Evolutionary conservation across 1,140 invertebrate genomes (phyloP).

Genomic region (Melitaea cinxia): DNA sequence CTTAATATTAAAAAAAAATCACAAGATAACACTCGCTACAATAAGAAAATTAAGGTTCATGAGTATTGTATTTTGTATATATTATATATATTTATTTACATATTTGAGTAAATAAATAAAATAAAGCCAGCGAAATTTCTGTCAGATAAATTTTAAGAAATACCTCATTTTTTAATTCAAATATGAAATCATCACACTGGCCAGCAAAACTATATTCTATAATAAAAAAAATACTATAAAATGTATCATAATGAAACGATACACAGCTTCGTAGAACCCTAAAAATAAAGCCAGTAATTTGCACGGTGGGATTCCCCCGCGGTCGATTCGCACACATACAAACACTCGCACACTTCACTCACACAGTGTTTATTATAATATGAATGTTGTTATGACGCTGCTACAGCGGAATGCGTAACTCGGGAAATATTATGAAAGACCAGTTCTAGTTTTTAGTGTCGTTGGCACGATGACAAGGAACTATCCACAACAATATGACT

Average conservation of each 20-base stretch:
- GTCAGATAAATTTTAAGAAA: no score
- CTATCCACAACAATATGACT: no score
- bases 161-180: no score
- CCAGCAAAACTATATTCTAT: no score
- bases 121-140: no score
- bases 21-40: no score
- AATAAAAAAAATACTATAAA: not conserved
- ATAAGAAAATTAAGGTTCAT: no score
- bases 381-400: constrained; percentile 1
- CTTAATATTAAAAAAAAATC: no score
- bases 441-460: not conserved
- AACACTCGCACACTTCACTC: not conserved
- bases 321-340: constrained; percentile 33
- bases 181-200: no score
- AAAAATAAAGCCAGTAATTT: constrained; percentile 51
- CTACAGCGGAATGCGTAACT: not conserved
- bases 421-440: constrained; percentile 14
- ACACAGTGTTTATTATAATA: not conserved
- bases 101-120: no score
- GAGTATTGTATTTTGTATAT: no score
- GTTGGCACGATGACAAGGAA: constrained; percentile 15
- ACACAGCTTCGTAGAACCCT: constrained; percentile 33
- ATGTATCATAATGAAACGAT: not conserved
- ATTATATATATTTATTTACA: no score
- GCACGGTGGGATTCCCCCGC: constrained; percentile 64